A percentile compares a stretch with the other conserved stretches of the same genome.
Conservation (phyloP, 2,888 invertebrate species). For the Troides helena region DNA sequence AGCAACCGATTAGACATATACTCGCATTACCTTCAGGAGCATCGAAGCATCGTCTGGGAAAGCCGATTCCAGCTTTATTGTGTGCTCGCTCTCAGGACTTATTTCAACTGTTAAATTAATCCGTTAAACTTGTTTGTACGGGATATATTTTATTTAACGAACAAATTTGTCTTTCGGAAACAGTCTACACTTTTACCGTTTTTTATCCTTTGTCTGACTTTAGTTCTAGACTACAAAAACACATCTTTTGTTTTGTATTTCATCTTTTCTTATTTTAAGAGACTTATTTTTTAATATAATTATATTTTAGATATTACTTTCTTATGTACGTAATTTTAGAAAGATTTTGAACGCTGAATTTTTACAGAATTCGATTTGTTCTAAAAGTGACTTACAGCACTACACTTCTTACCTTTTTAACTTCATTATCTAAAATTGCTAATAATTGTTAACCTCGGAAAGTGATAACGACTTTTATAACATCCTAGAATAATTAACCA, state of each 20-base stretch:
- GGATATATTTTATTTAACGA: conserved; percentile 4
- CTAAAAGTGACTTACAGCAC: background rate
- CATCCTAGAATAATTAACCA: conserved; percentile 7
- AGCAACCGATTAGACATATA: conserved; percentile 1
- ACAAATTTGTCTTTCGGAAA: conserved; percentile 9
- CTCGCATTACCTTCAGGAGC: conserved; percentile 5
- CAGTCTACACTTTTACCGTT: background rate
- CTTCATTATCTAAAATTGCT: background rate
- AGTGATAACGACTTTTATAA: background rate
- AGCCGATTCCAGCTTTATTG: conserved; percentile 12
- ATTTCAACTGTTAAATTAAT: conserved; percentile 14
- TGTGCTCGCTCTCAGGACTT: conserved; percentile 2
- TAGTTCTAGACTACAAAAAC: background rate
- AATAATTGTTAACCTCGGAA: background rate
- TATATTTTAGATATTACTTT: no score
- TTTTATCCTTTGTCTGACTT: background rate
- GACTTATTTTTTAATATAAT: no score
- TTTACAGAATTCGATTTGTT: background rate
- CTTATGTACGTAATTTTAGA: no score
- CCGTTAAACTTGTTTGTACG: conserved; percentile 1
- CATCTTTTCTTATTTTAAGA: no score
- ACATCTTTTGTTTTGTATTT: no score
- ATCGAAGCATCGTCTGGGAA: conserved; percentile 11
- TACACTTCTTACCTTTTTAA: background rate
- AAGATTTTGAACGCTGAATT: background rate